Evolutionary conservation across 1,140 invertebrate species (phyloP).

Genomic region (Drosophila tani): DNA sequence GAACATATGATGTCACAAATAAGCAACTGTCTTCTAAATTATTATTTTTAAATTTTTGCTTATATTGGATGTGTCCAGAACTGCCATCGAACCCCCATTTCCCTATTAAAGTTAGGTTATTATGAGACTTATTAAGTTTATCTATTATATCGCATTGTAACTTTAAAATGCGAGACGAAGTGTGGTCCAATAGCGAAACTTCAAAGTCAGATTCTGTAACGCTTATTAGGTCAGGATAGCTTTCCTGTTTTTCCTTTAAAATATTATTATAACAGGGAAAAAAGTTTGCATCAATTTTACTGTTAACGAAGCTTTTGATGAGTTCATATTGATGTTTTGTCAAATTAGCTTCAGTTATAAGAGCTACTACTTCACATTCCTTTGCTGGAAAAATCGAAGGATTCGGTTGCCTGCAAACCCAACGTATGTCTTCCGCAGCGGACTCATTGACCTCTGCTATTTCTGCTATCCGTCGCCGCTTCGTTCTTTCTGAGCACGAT

Average conservation of each 20-base stretch:
- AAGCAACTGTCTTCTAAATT: too few relatives aligned
- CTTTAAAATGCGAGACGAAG: conserved; percentile 12
- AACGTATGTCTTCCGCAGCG: conserved; percentile 2
- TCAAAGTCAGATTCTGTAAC: conserved; percentile 8
- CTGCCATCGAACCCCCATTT: too few relatives aligned
- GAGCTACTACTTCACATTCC: conserved; percentile 1
- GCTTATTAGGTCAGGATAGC: conserved; percentile 8
- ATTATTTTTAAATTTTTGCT: too few relatives aligned
- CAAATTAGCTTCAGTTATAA: conserved; percentile 7
- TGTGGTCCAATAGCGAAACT: conserved; percentile 12
- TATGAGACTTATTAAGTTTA: too few relatives aligned
- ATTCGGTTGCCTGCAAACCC: neutral
- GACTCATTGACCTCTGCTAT: neutral
- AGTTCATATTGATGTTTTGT: conserved; percentile 15
- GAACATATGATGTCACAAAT: too few relatives aligned
- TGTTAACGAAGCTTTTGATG: conserved; percentile 8
- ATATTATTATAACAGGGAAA: conserved; percentile 16
- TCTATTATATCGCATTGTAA: conserved; percentile 7
- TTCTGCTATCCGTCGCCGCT: too few relatives aligned
- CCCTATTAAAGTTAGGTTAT: too few relatives aligned
- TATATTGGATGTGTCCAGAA: too few relatives aligned
- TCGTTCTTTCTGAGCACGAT: neutral
- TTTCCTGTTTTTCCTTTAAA: conserved; percentile 24
- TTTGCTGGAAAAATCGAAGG: neutral
- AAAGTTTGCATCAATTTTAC: conserved; percentile 7